These are phyloP conservation scores for Heterotilapia buettikoferi DNA, from an alignment of 2,113 vertebrate species.

Conservation along the genomic window DNA sequence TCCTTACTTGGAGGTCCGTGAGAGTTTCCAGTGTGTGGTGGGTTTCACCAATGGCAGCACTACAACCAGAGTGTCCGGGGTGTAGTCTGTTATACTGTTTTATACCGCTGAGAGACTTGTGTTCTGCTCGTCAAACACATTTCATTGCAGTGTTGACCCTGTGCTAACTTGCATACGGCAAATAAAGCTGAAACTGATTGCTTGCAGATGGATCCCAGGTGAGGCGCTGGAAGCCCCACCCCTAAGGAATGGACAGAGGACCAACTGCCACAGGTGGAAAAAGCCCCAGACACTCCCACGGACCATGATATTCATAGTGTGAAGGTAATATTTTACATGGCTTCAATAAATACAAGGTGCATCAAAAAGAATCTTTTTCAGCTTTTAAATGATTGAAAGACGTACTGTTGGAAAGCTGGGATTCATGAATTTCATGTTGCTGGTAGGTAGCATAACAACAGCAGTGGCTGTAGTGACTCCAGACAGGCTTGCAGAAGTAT, in stretches of 20 bases:
- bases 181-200: background rate
- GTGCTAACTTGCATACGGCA: background rate
- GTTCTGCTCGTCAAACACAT: background rate
- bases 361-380: background rate
- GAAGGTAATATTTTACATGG: background rate
- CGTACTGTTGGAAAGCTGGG: fast-evolving
- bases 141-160: background rate
- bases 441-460: background rate
- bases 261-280: background rate
- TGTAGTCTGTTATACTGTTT: background rate
- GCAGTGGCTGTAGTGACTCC: background rate
- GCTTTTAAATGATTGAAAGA: background rate
- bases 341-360: background rate
- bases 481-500: background rate
- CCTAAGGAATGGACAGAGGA: background rate
- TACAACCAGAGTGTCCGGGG: no score
- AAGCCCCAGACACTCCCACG: background rate
- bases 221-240: background rate
- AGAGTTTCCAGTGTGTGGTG: background rate
- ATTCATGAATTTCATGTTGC: background rate
- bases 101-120: background rate
- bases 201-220: background rate
- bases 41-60: no score
- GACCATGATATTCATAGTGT: background rate
- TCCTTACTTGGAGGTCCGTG: background rate